Conservation (phyloP, 2,888 invertebrate species). For the Beris chalybata region DNA sequence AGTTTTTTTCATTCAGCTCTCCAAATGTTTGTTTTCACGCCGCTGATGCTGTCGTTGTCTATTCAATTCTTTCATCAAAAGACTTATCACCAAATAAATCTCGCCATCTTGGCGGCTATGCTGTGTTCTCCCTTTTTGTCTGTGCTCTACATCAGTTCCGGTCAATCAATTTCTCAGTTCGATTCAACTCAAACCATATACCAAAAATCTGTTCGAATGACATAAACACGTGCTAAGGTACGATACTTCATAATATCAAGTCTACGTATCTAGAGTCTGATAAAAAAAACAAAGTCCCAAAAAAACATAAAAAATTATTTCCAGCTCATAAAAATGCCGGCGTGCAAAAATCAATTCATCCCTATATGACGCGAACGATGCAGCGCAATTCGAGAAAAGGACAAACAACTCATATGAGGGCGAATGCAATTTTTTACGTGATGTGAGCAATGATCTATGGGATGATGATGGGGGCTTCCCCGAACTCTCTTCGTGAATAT, state of each 20-base stretch:
- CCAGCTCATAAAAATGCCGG: conserved; percentile 40
- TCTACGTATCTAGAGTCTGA: neutral
- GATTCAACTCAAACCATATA: neutral
- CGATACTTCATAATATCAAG: conserved; percentile 16
- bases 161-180: conserved; percentile 25
- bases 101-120: too few species aligned
- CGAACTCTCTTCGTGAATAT: neutral
- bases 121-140: too few species aligned
- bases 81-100: too few species aligned
- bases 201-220: conserved; percentile 34
- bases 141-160: conserved; percentile 22
- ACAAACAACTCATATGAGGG: conserved; percentile 11
- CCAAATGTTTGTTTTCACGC: too few species aligned
- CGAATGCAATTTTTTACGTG: conserved; percentile 23
- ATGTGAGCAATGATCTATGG: conserved; percentile 24
- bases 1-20: too few species aligned
- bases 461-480: neutral
- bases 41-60: too few species aligned
- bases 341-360: conserved; percentile 37
- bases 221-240: conserved; percentile 37
- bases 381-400: too few species aligned
- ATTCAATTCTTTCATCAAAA: too few species aligned
- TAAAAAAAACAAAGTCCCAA: conserved; percentile 3
- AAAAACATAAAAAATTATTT: conserved; percentile 37
- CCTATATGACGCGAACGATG: neutral